Base-by-base conservation (phyloP, 2,888 invertebrate species). In the Lymantria monacha region DNA sequence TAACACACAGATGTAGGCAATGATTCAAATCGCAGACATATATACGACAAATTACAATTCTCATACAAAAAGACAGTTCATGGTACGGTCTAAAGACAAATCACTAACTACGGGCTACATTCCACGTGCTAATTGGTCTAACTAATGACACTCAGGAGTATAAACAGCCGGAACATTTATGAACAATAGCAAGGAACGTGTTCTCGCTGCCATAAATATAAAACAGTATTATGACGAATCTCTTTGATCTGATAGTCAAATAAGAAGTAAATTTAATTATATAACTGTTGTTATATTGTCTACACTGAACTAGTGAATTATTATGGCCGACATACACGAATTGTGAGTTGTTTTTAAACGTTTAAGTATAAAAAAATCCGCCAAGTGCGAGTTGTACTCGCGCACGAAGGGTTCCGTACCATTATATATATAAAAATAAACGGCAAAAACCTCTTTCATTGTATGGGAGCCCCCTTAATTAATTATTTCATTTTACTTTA, bases 111-210 rank as follows among this genome's bases (percentile, higher is more conserved):
- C 63, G 57, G n/a, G 70, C 72, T 67, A 69, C 66, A 78, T 78
- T 75, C 72, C 74, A 65, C 51, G 55, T 57, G 67, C 76, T 79
- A 80, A 80, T 80, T 80, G 75, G 70, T 57, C 63, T 70, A 71
- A 74, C 70, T 66, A 72, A 79, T 79, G 61, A 66, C 55, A 56
- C 51, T 49, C 50, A 57, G 45, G 46, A 53, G 60, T 64, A 74
- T 73, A 76, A 74, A 75, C 72, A 65, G 70, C 57, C 53, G 61
- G 48, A 51, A 53, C 58, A 59, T 49, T 58, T 47, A 49, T 54
- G 61, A 65, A 79, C 79, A 79, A 79, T 79, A 54, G 69, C 47
- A 36, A 50, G 58, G 66, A 56, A 57, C 51, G 63, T 44, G 31
- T 67, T 70, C 71, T 15, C 3, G 22, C 66, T 64, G 63, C 31